Evolutionary conservation across 2,888 invertebrate species (phyloP), one percentile per base, ranked within the genome.

Genomic region (Keiferia lycopersicella): DNA sequence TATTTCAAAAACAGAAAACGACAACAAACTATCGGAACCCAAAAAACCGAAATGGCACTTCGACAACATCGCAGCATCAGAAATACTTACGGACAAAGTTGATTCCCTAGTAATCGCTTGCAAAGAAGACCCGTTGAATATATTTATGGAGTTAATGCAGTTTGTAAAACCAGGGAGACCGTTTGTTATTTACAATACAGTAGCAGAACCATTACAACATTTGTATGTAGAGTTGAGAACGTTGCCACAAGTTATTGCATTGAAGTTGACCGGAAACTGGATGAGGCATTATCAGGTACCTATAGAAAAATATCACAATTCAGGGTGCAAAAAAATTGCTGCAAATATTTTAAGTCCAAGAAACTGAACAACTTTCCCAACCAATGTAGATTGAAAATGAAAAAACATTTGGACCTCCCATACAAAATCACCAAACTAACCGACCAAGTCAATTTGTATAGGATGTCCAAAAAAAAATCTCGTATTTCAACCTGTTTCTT

Each of bases 201-300:
- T 95, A 74, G 94, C 95, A 68, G 98, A 98, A 92, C 96, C 98
- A 0, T 87, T 99, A 48, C 94, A 96, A 80, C 96, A 97, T 69
- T 93, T 97, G 65, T 98, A 96, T 81, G 89, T 95, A 63, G 93
- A 94, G 72, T 85, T 99, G 63, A 97, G 97, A 80, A 93, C 94
- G 64, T 91, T 93, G 62, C 92, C 93, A 64, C 94, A 95, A 79
- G 94, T 96, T 18, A 94, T 97, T 11, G 95, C 95, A 76, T 85
- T 99, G 50, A 94, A 94, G 80, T 85, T 99, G 11, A 94, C 95
- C 50, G 96, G 96, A 71, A 97, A 96, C 77, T 99, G 98, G 94
- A 91, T 97, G 83, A 93, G 98, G 70, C 94, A 95, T 73, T 98
- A 98, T 92, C 99, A 99, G 93, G 95, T 98, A 50, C 6, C n/a